Evolutionary conservation across 2,797 vertebrate genomes (phyloP), one percentile per base, ranked within the genome.

Genomic region (Poeciliopsis presidionis): DNA sequence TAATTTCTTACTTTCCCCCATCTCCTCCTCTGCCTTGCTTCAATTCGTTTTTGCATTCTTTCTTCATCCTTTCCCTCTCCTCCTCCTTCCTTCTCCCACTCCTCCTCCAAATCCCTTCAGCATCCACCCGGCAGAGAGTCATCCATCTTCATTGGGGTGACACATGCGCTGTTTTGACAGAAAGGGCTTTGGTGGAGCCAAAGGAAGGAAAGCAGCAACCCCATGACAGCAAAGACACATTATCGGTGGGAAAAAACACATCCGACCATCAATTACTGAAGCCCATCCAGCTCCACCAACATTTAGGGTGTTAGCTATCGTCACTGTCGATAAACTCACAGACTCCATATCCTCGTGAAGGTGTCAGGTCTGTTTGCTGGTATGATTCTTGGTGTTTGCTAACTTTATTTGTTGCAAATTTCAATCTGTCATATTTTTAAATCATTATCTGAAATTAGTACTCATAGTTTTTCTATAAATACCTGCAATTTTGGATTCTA

Each of bases 121-220:
- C 82, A 83, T 85, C 88, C 86, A 84, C 84, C 85, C 84, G 76
- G 83, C 85, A 87, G 84, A 92, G 87, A 87, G 87, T 94, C 90
- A 96, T 96, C 94, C 90, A 91, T 96, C 95, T 96, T 95, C 94
- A 96, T 96, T 94, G 89, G 78, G 80, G 81, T 94, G 94, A 95
- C 88, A 77, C 93, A 92, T 90, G 89, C 88, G 82, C 89, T 95
- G 95, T 96, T 96, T 95, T 95, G 95, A 96, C 95, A 96, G 94
- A 77, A 77, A 87, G 85, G 92, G 91, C 93, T 93, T 91, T 84
- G 91, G 92, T 84, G 69, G 91, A 93, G 92, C 75, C 81, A 86
- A 85, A 90, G 93, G 93, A 95, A 93, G 92, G 93, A 94, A 95
- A 94, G 90, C 93, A 94, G 92, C 90, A 86, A 82, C 90, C 90